Base-by-base conservation (phyloP, 2,888 invertebrate species). In the Harpagoxenus sublaevis region DNA sequence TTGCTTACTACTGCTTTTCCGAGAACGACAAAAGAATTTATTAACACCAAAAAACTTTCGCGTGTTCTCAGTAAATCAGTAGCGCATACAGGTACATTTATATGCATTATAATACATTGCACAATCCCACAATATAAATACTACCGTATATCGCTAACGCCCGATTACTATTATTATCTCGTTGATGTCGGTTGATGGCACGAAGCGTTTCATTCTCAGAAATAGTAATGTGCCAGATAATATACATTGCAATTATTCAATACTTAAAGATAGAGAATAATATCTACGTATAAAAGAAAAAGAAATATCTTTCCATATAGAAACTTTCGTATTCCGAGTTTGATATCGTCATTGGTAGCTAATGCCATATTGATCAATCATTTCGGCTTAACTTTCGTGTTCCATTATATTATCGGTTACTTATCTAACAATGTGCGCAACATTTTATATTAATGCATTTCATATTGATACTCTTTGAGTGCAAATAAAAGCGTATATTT, bases 51-150 rank as follows among this genome's bases (percentile, higher is more conserved):
- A 6, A 65, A 63, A 23, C 23, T 55, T 74, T 45, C 12, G 51
- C 62, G n/a, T 23, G 39, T 53, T 62, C 57, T 73, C 85, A 51
- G 57, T 10, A 63, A 79, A 75, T 60, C 83, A 85, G 35, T 70
- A 73, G 23, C 31, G 55, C 18, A 23, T 9, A 55, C 85, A 82
- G 78, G 57, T 88, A 85, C 85, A 15, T 35, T 62, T 31, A 9
- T 70, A 35, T 60, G 28, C 2, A 31, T 74, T 65, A 86, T 65
- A 81, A 81, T 82, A 84, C 71, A 91, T 91, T 91, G 91, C 91
- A 91, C 91, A 75, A 83, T 71, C 85, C 88, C 84, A 70, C 45
- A 45, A 68, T 86, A 66, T 68, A 86, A 83, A 86, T 86, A 70
- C 73, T 86, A 83, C 66, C 23, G 23, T 68, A 77, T 84, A 77